These are phyloP conservation scores for Priocnemis perturbator DNA, from an alignment of 2,888 invertebrate species.

Conservation along the genomic window DNA sequence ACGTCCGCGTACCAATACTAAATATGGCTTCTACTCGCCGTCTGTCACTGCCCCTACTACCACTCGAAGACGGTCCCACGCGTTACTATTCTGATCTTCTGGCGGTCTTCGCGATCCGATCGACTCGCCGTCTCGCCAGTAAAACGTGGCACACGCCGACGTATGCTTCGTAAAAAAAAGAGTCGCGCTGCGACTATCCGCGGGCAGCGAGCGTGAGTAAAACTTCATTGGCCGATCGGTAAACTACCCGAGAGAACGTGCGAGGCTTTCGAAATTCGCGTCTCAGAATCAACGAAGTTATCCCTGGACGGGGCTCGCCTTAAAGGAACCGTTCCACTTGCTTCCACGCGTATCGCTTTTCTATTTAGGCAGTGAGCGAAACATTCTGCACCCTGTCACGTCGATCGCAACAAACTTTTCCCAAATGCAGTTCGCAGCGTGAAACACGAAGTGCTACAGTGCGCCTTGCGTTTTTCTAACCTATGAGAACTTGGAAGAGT, in stretches of 20 bases:
- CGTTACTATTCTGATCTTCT: constrained; percentile 61
- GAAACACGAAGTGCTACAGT: too few relatives aligned
- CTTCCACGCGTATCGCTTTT: too few relatives aligned
- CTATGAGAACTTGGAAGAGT: too few relatives aligned
- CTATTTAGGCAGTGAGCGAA: too few relatives aligned
- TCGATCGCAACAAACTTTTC: too few relatives aligned
- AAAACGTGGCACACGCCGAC: constrained; percentile 46
- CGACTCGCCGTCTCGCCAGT: constrained; percentile 45
- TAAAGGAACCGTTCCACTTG: neutral
- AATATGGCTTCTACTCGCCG: constrained; percentile 65
- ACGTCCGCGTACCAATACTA: constrained; percentile 60
- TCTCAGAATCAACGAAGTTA: too few relatives aligned
- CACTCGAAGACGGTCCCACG: constrained; percentile 47
- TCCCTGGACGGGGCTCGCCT: neutral
- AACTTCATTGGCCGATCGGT: neutral
- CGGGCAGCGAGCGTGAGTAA: neutral
- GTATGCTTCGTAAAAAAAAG: constrained; percentile 12
- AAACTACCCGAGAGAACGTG: too few relatives aligned
- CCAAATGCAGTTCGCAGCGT: too few relatives aligned
- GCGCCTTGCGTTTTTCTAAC: too few relatives aligned
- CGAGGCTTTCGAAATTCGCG: too few relatives aligned
- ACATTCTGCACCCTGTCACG: too few relatives aligned
- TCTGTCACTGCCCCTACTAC: constrained; percentile 19
- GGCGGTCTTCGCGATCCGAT: constrained; percentile 27
- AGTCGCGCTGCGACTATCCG: neutral